Evolutionary conservation across 1,140 invertebrate species (phyloP), one percentile per base, ranked within the genome.

Genomic region (Drosophila bipectinata): DNA sequence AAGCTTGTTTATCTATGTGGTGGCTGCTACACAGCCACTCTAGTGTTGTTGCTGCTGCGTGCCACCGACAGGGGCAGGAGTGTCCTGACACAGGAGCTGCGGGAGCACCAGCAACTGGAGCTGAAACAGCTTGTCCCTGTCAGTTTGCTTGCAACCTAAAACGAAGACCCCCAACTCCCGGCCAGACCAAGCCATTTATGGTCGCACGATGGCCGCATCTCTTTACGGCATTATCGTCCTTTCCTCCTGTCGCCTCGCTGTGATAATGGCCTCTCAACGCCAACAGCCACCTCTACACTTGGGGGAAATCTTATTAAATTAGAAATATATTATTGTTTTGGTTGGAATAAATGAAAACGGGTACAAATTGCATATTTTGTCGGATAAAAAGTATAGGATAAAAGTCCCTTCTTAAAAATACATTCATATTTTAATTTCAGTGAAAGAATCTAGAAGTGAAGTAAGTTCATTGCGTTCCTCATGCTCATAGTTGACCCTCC

Each of bases 1-100:
- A 58, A 60, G 48, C 73, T 77, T 87, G 82, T 85, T 81, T 85
- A 85, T 87, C 82, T 87, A 77, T 79, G 67, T 63, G 54, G 78
- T 52, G 64, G 56, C 60, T 66, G 71, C 32, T 63, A 15, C 30
- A 41, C 39, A 41, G 39, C 39, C n/a, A 41, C 39, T 41, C 39
- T 41, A 14, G 39, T 41, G 15, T 14, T 39, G 28, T 18, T 41
- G 52, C 26, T 39, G 44, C 53, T 55, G 18, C 34, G 41, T 41
- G 37, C 55, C 48, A 47, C 32, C 55, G 45, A 21, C 58, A 47
- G 51, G n/a, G 53, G 41, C 54, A 47, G 15, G 39, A 41, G 14
- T 18, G 18, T 51, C 21, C 39, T 21, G 30, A 12, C 49, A 48
- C 51, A 55, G 10, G 47, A 49, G 45, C 45, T 58, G 10, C 41